Percentiles rank a stretch among this genome's conserved stretches.
phyloP scores from a whole-genome alignment of 2,888 invertebrate species.

The Archaeoteleia sp. region DNA sequence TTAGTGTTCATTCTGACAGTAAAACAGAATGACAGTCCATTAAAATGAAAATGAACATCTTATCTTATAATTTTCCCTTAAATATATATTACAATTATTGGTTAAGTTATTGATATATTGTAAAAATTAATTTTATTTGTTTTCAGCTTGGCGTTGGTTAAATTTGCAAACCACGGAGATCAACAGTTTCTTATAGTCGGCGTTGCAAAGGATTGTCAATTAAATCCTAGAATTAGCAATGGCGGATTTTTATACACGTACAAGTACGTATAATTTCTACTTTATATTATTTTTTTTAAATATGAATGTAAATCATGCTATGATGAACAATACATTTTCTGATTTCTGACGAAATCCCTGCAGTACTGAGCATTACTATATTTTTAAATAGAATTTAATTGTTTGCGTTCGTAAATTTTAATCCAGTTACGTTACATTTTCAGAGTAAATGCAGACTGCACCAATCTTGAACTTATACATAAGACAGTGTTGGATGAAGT shows the following conservation, averaged over 20 bases:
- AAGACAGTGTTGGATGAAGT: constrained; percentile 95
- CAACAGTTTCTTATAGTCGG: constrained; percentile 84
- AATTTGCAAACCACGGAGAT: constrained; percentile 83
- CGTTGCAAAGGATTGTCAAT: constrained; percentile 90
- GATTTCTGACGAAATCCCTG: constrained; percentile 71
- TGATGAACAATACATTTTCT: constrained; percentile 66
- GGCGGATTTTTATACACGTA: constrained; percentile 93
- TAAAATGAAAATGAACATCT: too few relatives aligned
- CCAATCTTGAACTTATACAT: constrained; percentile 92
- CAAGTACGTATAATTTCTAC: constrained; percentile 75
- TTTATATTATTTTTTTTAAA: too few relatives aligned
- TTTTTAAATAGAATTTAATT: too few relatives aligned
- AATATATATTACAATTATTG: too few relatives aligned
- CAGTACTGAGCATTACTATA: constrained; percentile 69
- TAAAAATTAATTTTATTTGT: constrained; percentile 16
- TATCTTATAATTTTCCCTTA: too few relatives aligned
- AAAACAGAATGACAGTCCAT: too few relatives aligned
- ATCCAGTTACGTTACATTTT: constrained; percentile 58
- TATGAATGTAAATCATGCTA: too few relatives aligned
- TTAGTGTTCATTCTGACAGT: too few relatives aligned
- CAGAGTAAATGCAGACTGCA: constrained; percentile 83
- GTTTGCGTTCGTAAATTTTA: neutral
- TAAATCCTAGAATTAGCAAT: constrained; percentile 89
- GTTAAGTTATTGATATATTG: too few relatives aligned
- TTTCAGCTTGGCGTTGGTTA: constrained; percentile 84